phyloP scores from a whole-genome alignment of 2,888 invertebrate species.

The Anthophora plumipes region DNA sequence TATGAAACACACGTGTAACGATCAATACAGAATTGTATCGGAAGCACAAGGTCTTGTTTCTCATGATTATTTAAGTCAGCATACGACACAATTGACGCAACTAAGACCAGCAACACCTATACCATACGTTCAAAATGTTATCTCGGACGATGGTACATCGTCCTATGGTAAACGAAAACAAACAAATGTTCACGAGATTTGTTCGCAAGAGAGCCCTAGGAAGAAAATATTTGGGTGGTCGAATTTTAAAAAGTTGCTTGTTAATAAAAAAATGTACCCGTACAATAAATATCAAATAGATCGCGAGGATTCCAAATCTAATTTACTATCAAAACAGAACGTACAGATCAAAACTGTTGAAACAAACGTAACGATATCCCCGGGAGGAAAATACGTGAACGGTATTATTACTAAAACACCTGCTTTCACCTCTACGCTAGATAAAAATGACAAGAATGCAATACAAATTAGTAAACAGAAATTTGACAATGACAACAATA shows the following conservation, averaged over 20 bases:
- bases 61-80: constrained; percentile 85
- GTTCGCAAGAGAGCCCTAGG: constrained; percentile 74
- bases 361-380: constrained; percentile 85
- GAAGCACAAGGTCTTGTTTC: constrained; percentile 86
- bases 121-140: constrained; percentile 91
- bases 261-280: constrained; percentile 76
- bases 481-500: constrained; percentile 71
- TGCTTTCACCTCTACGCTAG: constrained; percentile 81
- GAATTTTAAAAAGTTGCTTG: constrained; percentile 85
- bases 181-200: constrained; percentile 85
- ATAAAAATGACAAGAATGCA: constrained; percentile 80
- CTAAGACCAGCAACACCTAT: constrained; percentile 87
- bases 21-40: constrained; percentile 73
- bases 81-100: constrained; percentile 77
- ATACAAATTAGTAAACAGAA: constrained; percentile 73
- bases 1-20: constrained; percentile 86
- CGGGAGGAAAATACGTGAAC: constrained; percentile 81
- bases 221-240: constrained; percentile 85
- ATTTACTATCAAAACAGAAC: constrained; percentile 76
- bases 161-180: constrained; percentile 84
- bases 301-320: constrained; percentile 81
- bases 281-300: constrained; percentile 80
- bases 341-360: constrained; percentile 77
- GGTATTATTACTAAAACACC: constrained; percentile 77
- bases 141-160: constrained; percentile 84